Evolutionary conservation across 2,797 vertebrate species (phyloP).

Genomic region (Tamandua tetradactyla): DNA sequence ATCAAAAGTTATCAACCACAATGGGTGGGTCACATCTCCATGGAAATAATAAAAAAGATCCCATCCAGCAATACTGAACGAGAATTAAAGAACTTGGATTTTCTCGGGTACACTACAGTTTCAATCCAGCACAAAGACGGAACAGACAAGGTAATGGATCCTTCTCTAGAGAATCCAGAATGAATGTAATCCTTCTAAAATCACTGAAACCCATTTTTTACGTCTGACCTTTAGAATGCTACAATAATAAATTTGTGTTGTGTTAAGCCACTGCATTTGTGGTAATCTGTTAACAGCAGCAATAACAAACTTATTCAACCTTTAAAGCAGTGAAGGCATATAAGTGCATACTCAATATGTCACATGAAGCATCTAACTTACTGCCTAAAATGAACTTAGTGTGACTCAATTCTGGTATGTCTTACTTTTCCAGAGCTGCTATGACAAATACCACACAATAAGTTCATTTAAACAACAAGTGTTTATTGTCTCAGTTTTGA

Average conservation of each 20-base stretch:
- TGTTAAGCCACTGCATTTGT: neutral
- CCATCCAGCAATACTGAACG: no score
- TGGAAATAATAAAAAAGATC: no score
- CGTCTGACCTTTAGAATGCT: neutral
- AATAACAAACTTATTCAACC: neutral
- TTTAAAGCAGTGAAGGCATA: neutral
- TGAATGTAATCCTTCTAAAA: neutral
- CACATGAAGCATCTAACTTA: neutral
- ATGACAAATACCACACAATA: no score
- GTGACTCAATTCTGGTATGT: neutral
- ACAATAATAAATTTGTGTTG: neutral
- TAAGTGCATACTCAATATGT: neutral
- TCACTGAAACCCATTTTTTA: neutral
- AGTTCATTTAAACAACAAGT: no score
- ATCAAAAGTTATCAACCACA: no score
- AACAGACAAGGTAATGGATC: neutral
- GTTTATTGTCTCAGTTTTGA: no score
- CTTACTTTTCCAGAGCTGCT: no score
- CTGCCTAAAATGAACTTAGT: neutral
- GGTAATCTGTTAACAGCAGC: neutral
- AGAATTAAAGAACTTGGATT: no score
- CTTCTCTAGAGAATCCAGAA: neutral
- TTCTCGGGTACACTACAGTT: no score
- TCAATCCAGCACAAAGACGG: no score
- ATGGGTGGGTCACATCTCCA: no score